A percentile compares a stretch with the other conserved stretches of the same genome.
phyloP scores from a whole-genome alignment of 2,113 vertebrate species.

The Takifugu bimaculatus region DNA sequence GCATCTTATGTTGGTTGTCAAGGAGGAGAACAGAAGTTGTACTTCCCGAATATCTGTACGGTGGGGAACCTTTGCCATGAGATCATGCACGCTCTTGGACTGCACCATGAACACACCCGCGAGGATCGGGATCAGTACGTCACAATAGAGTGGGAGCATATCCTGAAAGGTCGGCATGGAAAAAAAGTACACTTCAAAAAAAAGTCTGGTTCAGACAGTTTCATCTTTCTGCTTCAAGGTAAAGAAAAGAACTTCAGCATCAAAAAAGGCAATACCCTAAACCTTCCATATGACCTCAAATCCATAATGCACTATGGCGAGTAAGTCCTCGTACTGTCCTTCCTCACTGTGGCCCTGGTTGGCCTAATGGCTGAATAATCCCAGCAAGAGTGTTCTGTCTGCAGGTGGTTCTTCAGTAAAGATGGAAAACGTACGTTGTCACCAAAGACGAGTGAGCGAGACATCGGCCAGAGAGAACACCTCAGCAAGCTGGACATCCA shows the following conservation, averaged over 20 bases:
- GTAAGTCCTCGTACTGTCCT: conserved; percentile 25
- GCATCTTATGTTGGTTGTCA: conserved; percentile 36
- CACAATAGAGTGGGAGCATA: conserved; percentile 25
- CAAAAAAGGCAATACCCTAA: conserved; percentile 12
- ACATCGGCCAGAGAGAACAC: conserved; percentile 37
- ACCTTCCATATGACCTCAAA: conserved; percentile 29
- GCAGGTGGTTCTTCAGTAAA: conserved; percentile 31
- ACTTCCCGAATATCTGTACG: not conserved
- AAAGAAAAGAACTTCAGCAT: conserved; percentile 17
- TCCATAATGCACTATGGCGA: conserved; percentile 54
- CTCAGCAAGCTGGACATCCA: conserved; percentile 34
- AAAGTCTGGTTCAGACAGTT: not conserved
- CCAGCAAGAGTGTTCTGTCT: not conserved
- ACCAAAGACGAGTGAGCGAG: accelerated
- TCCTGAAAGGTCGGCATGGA: conserved; percentile 11
- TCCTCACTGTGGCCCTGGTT: no score
- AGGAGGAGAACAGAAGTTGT: conserved; percentile 42
- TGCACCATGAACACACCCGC: conserved; percentile 57
- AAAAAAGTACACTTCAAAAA: not conserved
- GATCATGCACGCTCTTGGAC: conserved; percentile 44
- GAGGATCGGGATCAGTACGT: conserved; percentile 29
- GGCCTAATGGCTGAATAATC: not conserved
- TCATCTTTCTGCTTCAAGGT: conserved; percentile 5
- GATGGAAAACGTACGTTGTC: conserved; percentile 19
- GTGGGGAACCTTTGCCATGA: conserved; percentile 55